phyloP scores from a whole-genome alignment of 1,140 invertebrate species.

The Chymomyza costata region DNA sequence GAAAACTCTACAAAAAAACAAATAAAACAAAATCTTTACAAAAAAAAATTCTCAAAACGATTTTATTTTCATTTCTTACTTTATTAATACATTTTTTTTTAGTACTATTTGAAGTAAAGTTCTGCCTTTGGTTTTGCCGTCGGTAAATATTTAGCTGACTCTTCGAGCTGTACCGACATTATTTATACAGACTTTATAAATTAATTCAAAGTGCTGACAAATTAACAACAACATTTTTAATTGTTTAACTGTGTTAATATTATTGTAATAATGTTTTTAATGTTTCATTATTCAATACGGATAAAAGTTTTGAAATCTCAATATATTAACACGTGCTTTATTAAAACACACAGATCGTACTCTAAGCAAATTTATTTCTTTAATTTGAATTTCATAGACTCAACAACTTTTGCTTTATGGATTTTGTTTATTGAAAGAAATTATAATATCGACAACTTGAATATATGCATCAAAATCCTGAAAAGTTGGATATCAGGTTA shows the following conservation, averaged over 20 bases:
- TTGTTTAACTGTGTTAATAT: not conserved
- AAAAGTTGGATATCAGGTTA: conserved; percentile 17
- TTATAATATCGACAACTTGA: not conserved
- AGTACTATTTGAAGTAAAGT: not conserved
- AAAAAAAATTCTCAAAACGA: conserved; percentile 40
- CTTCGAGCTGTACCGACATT: not conserved
- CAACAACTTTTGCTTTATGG: not conserved
- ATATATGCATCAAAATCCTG: not conserved
- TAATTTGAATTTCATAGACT: not conserved
- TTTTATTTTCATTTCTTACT: conserved; percentile 7
- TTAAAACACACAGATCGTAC: not conserved
- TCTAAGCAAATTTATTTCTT: not conserved
- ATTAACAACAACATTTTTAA: no score
- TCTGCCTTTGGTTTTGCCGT: conserved; percentile 17
- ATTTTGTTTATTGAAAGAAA: not conserved
- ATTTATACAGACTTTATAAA: no score
- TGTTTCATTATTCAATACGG: no score
- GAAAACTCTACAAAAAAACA: conserved; percentile 55
- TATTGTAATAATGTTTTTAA: not conserved
- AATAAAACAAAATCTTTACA: conserved; percentile 73
- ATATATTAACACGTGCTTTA: not conserved
- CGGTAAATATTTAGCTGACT: conserved; percentile 26
- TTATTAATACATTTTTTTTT: conserved; percentile 15
- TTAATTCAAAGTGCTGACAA: no score
- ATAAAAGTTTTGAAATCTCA: no score